Conservation (phyloP, 2,113 vertebrate genomes). For the Psilopogon haemacephalus region DNA sequence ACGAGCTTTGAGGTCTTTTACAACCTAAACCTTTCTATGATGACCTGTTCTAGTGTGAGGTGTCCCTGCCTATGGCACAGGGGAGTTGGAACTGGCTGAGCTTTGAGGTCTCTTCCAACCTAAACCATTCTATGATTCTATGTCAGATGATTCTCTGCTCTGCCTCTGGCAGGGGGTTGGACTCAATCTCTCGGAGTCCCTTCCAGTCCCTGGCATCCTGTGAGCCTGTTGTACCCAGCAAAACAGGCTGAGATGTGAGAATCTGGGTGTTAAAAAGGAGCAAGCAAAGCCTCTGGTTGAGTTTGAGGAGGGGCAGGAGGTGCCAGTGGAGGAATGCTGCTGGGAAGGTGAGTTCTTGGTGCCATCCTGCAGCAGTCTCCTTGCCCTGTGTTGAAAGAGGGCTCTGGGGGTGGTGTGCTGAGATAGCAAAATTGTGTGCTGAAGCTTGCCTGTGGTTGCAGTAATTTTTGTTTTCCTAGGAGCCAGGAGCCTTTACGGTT, state of each 20-base stretch:
- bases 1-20: no score
- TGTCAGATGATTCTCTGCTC: no score
- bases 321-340: conserved; percentile 74
- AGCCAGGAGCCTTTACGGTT: conserved; percentile 47
- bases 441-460: conserved; percentile 56
- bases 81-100: no score
- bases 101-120: no score
- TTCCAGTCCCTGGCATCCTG: no score
- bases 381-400: conserved; percentile 51
- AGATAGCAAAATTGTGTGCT: conserved; percentile 41
- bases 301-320: conserved; percentile 61
- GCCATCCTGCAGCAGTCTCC: conserved; percentile 63
- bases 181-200: no score
- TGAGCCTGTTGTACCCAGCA: background rate
- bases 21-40: no score
- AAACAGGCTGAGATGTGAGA: background rate
- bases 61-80: no score
- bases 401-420: conserved; percentile 49
- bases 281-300: background rate
- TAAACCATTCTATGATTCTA: no score
- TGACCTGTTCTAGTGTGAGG: no score
- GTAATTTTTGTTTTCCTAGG: conserved; percentile 59
- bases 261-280: conserved; percentile 34
- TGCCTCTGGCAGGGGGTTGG: no score
- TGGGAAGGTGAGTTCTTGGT: conserved; percentile 72